Conservation (phyloP, 2,113 vertebrate genomes). For the Miniopterus natalensis region DNA sequence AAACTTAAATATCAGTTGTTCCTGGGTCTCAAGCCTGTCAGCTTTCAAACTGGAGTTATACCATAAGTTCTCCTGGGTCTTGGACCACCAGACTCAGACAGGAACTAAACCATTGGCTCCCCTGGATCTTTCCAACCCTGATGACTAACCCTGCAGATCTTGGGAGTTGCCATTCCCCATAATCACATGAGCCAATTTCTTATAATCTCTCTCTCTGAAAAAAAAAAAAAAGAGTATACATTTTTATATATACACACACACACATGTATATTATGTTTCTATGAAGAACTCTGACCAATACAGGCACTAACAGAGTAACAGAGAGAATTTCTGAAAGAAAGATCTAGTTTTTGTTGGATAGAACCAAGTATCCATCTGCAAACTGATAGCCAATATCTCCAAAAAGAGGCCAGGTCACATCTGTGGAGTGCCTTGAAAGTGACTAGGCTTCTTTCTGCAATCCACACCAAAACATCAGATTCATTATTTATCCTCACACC, state of each 20-base stretch:
- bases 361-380: background rate
- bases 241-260: background rate
- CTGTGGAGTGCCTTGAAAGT: background rate
- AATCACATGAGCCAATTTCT: background rate
- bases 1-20: background rate
- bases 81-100: background rate
- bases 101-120: background rate
- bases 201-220: background rate
- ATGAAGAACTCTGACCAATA: background rate
- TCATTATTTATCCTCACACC: conserved; percentile 29
- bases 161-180: background rate
- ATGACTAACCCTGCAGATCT: conserved; percentile 8
- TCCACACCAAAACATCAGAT: conserved; percentile 1
- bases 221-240: too few relatives aligned
- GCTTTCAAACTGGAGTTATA: background rate
- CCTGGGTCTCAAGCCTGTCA: background rate
- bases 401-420: background rate
- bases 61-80: background rate
- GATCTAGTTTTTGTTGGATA: background rate
- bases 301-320: background rate
- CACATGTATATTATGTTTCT: background rate
- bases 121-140: background rate
- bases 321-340: conserved; percentile 24
- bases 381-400: background rate
- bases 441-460: background rate